A percentile compares a stretch with the other conserved stretches of the same genome.
These are phyloP conservation scores for Beroe forskalii DNA, from an alignment of 37 sponge, comb jelly and placozoan species.

Conservation along the genomic window DNA sequence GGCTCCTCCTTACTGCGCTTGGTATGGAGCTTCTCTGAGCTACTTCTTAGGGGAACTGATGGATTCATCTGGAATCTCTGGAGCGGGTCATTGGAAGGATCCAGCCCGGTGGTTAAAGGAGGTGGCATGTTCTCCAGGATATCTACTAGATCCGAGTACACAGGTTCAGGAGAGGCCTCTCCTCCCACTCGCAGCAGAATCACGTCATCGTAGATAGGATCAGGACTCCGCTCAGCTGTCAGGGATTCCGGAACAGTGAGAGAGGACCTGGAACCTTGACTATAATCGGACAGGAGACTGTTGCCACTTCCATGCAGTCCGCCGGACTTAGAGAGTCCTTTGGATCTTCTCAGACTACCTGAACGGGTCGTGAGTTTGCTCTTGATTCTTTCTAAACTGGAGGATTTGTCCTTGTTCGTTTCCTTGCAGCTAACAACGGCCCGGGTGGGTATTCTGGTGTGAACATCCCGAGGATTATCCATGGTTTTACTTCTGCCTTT, in stretches of 20 bases:
- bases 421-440: constrained; percentile 12
- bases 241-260: not conserved
- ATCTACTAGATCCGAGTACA: not conserved
- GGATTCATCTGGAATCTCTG: not conserved
- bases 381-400: constrained; percentile 1
- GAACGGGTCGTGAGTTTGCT: not conserved
- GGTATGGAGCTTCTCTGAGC: not conserved
- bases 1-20: not conserved
- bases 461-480: not conserved
- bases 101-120: not conserved
- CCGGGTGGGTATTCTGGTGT: not conserved
- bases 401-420: not conserved
- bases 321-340: constrained; percentile 15
- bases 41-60: not conserved
- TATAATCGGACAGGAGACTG: not conserved
- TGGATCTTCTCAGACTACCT: not conserved
- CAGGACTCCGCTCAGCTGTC: not conserved
- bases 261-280: not conserved
- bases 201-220: not conserved
- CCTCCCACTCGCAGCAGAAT: not conserved
- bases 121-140: not conserved
- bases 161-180: not conserved
- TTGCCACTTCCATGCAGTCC: not conserved
- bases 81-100: not conserved
- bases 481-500: not conserved